These are phyloP conservation scores for Actinia equina DNA, from an alignment of 64 coral and sea anemone species.

Conservation along the genomic window DNA sequence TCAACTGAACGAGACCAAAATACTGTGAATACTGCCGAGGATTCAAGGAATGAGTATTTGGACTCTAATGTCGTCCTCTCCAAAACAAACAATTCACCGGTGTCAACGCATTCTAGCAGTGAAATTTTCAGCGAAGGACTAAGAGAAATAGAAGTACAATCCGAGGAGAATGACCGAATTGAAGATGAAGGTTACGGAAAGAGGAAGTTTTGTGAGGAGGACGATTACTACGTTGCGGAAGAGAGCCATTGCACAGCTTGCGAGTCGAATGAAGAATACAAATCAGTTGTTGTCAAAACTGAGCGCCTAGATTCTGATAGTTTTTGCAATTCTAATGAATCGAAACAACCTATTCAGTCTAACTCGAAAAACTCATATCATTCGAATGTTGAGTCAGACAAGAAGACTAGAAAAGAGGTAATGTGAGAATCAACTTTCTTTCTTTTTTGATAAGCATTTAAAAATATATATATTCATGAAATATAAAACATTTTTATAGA, in stretches of 20 bases:
- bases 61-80: not conserved
- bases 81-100: slow-evolving; percentile 12
- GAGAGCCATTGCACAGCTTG: not conserved
- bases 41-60: not conserved
- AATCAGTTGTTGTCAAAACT: slow-evolving; percentile 30
- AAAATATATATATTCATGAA: not conserved
- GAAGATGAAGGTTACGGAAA: not conserved
- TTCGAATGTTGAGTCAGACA: not conserved
- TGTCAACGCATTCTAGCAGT: not conserved
- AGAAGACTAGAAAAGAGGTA: not conserved
- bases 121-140: not conserved
- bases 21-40: not conserved
- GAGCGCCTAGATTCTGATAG: slow-evolving; percentile 26
- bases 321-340: slow-evolving; percentile 36
- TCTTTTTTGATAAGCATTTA: not conserved
- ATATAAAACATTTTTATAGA: not conserved
- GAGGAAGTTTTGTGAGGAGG: not conserved
- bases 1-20: not conserved
- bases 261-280: slow-evolving; percentile 2
- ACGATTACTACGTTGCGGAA: not conserved
- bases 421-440: not conserved
- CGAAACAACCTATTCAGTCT: not conserved
- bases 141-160: not conserved
- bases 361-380: slow-evolving; percentile 12
- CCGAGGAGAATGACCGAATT: not conserved